A percentile compares a stretch with the other conserved stretches of the same genome.
Evolutionary conservation across 1,140 invertebrate species (phyloP).

Genomic region (Halictus rubicundus): DNA sequence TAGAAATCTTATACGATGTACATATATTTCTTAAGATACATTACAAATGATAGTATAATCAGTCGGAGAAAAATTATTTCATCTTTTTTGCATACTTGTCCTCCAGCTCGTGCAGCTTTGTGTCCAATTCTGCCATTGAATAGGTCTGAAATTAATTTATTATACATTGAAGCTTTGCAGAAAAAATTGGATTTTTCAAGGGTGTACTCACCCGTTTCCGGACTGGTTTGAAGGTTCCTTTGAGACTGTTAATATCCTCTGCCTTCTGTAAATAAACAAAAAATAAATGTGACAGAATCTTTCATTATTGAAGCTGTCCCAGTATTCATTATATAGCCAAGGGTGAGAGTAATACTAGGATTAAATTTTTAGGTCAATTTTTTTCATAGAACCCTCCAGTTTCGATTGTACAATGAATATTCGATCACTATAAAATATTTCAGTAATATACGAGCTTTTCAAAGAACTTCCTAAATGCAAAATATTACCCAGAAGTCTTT

Average conservation of each 20-base stretch:
- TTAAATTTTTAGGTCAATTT: too few relatives aligned
- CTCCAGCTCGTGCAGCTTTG: slow-evolving; percentile 71
- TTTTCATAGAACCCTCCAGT: too few relatives aligned
- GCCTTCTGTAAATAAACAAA: slow-evolving; percentile 11
- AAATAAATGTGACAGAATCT: not conserved
- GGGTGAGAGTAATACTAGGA: too few relatives aligned
- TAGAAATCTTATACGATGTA: not conserved
- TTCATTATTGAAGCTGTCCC: not conserved
- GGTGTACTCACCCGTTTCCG: slow-evolving; percentile 63
- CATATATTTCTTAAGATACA: too few relatives aligned
- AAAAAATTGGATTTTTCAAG: not conserved
- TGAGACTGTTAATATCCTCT: slow-evolving; percentile 43
- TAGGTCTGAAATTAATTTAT: slow-evolving; percentile 67
- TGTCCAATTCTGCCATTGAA: slow-evolving; percentile 71
- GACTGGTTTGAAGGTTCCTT: slow-evolving; percentile 34
- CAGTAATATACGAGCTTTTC: too few relatives aligned
- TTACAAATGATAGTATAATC: not conserved
- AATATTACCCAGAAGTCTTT: slow-evolving; percentile 83
- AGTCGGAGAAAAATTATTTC: slow-evolving; percentile 44
- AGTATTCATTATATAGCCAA: too few relatives aligned
- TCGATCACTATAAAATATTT: too few relatives aligned
- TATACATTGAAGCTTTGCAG: not conserved
- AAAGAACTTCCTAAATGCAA: not conserved
- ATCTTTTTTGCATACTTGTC: slow-evolving; percentile 68
- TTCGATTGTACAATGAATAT: too few relatives aligned